A percentile compares a stretch with the other conserved stretches of the same genome.
phyloP scores from a whole-genome alignment of 2,113 vertebrate genomes.

The Lampris incognitus region DNA sequence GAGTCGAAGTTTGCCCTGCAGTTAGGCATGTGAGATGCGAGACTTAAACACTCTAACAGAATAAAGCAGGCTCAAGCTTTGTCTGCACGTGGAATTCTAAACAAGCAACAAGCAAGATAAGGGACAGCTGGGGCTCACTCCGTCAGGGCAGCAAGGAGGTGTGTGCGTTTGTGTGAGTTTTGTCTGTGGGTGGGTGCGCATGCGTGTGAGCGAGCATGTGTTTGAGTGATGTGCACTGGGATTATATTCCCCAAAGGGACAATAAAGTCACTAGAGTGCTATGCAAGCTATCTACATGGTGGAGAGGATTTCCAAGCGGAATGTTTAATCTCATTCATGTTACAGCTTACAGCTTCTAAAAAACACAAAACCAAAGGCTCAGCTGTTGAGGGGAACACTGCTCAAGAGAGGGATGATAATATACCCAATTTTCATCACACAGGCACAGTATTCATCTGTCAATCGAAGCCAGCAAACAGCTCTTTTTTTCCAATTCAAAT shows the following conservation, averaged over 20 bases:
- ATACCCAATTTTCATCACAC: constrained; percentile 46
- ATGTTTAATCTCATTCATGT: constrained; percentile 63
- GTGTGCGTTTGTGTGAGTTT: constrained; percentile 31
- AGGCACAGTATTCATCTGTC: constrained; percentile 61
- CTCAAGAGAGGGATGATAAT: constrained; percentile 59
- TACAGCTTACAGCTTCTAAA: constrained; percentile 46
- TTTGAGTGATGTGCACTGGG: constrained; percentile 48
- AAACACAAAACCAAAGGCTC: constrained; percentile 51
- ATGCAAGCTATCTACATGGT: constrained; percentile 57
- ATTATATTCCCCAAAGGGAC: constrained; percentile 63
- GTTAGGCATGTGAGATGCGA: constrained; percentile 66
- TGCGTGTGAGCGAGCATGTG: constrained; percentile 38
- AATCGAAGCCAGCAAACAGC: constrained; percentile 57
- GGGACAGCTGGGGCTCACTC: constrained; percentile 47
- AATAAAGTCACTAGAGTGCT: constrained; percentile 67
- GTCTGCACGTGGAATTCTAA: constrained; percentile 65
- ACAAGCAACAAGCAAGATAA: constrained; percentile 65
- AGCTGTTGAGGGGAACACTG: constrained; percentile 54
- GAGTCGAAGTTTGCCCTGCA: constrained; percentile 74
- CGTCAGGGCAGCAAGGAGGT: constrained; percentile 32
- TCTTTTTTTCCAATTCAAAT: constrained; percentile 61
- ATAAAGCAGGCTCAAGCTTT: constrained; percentile 49
- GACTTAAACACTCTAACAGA: constrained; percentile 68
- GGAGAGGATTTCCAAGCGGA: constrained; percentile 60
- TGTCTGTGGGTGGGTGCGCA: constrained; percentile 45